phyloP scores from a whole-genome alignment of 2,113 vertebrate species.

The Ornithorhynchus anatinus region DNA sequence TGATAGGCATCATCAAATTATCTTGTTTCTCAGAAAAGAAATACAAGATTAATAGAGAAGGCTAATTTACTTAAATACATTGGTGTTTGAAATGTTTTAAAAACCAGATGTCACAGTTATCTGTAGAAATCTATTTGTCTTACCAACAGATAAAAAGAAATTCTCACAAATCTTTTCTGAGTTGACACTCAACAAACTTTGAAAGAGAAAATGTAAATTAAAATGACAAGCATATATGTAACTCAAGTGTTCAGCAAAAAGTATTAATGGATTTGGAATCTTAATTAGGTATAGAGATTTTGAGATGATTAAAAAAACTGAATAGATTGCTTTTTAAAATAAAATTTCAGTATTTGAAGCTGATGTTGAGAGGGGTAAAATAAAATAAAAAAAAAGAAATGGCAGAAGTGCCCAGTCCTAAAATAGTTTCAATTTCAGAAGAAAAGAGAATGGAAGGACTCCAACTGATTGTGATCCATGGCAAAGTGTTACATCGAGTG shows the following conservation, averaged over 20 bases:
- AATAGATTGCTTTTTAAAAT: too few relatives aligned
- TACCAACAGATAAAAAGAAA: not conserved
- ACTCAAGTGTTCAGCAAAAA: not conserved
- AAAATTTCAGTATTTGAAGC: not conserved
- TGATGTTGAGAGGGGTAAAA: too few relatives aligned
- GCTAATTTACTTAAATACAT: not conserved
- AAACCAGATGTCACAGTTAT: not conserved
- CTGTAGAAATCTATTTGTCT: not conserved
- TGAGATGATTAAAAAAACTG: too few relatives aligned
- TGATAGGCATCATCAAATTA: too few relatives aligned
- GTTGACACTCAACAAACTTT: constrained; percentile 16
- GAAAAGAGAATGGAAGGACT: too few relatives aligned
- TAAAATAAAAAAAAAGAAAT: too few relatives aligned
- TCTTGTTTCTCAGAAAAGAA: too few relatives aligned
- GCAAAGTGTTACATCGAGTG: too few relatives aligned
- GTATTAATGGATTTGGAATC: not conserved
- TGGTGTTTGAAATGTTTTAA: not conserved
- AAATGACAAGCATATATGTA: not conserved
- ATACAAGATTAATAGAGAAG: not conserved
- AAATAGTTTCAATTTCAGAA: too few relatives aligned
- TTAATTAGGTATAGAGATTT: not conserved
- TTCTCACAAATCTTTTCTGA: not conserved
- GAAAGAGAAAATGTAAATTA: not conserved
- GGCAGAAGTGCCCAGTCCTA: too few relatives aligned
- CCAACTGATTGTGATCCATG: too few relatives aligned